Base-by-base conservation (phyloP, 2,797 vertebrate species). In the Coranthus polyacanthus region DNA sequence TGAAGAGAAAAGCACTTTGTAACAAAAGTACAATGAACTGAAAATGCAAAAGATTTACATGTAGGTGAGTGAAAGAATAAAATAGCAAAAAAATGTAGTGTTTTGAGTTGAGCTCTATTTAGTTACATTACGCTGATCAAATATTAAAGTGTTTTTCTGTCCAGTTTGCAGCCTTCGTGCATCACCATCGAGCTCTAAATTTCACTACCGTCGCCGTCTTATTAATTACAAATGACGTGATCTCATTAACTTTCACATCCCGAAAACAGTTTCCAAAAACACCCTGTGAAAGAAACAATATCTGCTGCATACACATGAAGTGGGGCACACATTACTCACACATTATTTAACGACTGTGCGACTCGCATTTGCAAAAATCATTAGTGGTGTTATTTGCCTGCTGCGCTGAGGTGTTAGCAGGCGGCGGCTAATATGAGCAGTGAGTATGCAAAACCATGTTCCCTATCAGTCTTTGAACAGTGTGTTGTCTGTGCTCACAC, bases 291-390 rank as follows among this genome's bases (percentile, higher is more conserved):
- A n/a, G 69, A 72, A 64, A 69, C 13, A 64, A 45, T 45, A 51
- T 67, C 60, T 71, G 54, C 68, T 18, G 62, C 64, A 43, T 20
- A 20, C 65, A 43, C 66, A 64, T 76, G 80, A 83, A 80, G 76
- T 20, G 69, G 56, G 79, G 63, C 65, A 61, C 76, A 78, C 64
- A 18, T 44, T 75, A 62, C 80, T 73, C 83, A 77, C 78, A 79
- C 68, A 71, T 79, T 82, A 72, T 82, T 86, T 84, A 90, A 89
- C 86, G 82, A 85, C 68, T 78, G 64, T 62, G 71, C 75, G 22
- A 51, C 78, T 79, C 75, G 74, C 82, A 88, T 89, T 82, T 82
- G 82, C 82, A 90, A 87, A 90, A 88, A 87, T 82, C 88, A 87
- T 91, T 91, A 90, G 76, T 26, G 47, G 60, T 61, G 62, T 88